Evolutionary conservation across 2,797 vertebrate species (phyloP).

Genomic region (Pogonophryne albipinna): DNA sequence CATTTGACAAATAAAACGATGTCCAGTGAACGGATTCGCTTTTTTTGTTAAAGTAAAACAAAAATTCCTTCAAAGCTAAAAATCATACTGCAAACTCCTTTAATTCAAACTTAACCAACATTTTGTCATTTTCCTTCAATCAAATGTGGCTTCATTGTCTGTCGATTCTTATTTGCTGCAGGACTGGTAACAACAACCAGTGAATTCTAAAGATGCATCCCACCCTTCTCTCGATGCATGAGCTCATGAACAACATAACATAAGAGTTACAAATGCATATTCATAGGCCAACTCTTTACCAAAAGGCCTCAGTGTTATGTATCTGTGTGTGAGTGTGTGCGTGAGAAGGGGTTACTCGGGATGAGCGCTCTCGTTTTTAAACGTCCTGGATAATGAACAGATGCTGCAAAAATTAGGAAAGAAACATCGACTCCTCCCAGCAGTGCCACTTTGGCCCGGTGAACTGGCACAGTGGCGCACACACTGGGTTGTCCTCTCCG

Average conservation of each 20-base stretch:
- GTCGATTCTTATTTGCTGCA: constrained; percentile 25
- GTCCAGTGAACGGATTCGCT: not conserved
- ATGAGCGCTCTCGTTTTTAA: constrained; percentile 83
- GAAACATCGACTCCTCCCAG: constrained; percentile 90
- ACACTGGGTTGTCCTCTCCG: constrained; percentile 80
- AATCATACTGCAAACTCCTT: not conserved
- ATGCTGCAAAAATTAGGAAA: constrained; percentile 90
- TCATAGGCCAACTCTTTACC: constrained; percentile 49
- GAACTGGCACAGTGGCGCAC: constrained; percentile 81
- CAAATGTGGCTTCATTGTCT: not conserved
- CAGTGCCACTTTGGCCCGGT: constrained; percentile 84
- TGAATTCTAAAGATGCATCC: constrained; percentile 37
- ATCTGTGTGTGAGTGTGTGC: constrained; percentile 15
- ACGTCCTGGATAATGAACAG: constrained; percentile 89
- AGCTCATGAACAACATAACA: constrained; percentile 50
- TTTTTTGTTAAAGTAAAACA: not conserved
- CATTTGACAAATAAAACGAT: not conserved
- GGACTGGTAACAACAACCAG: constrained; percentile 12
- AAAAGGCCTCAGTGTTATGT: constrained; percentile 31
- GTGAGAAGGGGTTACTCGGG: constrained; percentile 61
- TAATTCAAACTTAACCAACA: not conserved
- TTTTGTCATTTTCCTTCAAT: not conserved
- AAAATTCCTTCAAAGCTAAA: not conserved
- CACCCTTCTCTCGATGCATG: constrained; percentile 31
- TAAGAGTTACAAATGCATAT: constrained; percentile 62